A percentile compares a stretch with the other conserved stretches of the same genome.
phyloP scores from a whole-genome alignment of 2,113 vertebrate species.

The Phoenicopterus ruber region DNA sequence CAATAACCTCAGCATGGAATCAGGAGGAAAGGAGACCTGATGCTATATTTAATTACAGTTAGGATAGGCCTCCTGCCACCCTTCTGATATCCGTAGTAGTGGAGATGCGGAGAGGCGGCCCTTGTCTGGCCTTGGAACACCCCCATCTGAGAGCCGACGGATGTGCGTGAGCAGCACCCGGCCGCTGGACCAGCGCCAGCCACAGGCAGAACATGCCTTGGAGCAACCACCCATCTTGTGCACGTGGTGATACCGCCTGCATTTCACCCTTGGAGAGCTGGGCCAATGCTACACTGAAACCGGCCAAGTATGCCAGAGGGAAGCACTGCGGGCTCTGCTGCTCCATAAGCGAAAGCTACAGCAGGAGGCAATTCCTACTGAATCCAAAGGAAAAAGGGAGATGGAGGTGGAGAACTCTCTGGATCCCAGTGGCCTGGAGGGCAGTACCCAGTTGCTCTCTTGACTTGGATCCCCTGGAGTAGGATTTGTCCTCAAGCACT shows the following conservation, averaged over 20 bases:
- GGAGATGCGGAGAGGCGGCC: background rate
- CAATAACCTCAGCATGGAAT: background rate
- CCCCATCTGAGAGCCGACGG: background rate
- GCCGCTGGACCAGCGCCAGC: background rate
- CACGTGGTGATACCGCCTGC: background rate
- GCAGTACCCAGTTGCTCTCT: background rate
- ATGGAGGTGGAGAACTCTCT: too few relatives aligned
- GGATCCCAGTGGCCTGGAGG: background rate
- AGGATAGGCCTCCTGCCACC: background rate
- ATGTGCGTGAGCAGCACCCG: slow-evolving; percentile 6
- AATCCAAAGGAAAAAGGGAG: background rate
- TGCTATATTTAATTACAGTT: background rate
- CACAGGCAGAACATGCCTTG: background rate
- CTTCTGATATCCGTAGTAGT: background rate
- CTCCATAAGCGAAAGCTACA: fast-evolving
- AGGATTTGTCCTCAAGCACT: background rate
- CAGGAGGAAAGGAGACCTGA: background rate
- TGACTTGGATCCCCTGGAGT: background rate
- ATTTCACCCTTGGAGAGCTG: background rate
- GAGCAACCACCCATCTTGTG: background rate
- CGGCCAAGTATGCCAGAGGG: background rate
- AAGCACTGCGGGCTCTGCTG: background rate
- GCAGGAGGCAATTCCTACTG: fast-evolving
- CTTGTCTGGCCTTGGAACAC: background rate
- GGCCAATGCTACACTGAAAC: fast-evolving